Percentiles rank a stretch among this genome's conserved stretches.
Evolutionary conservation across 30 jellyfish, hydroid and myxozoan species (phyloP).

Genomic region (Turritopsis dohrnii): DNA sequence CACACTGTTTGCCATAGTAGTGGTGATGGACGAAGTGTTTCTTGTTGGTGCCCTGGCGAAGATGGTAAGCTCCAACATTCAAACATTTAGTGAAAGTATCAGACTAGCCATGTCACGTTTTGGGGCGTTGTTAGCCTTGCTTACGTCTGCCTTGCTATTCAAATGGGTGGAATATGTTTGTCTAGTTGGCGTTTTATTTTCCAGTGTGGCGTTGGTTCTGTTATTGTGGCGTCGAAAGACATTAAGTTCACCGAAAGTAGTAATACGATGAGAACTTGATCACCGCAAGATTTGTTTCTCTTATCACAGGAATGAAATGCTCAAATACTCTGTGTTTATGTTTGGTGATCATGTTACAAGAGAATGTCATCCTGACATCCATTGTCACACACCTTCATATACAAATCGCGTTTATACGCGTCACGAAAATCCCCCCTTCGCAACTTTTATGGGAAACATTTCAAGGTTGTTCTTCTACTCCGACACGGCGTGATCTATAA

Average conservation of each 20-base stretch:
- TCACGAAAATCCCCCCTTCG: too few relatives aligned
- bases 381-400: too few relatives aligned
- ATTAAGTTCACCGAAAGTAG: background rate
- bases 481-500: too few relatives aligned
- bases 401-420: too few relatives aligned
- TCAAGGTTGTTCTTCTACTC: too few relatives aligned
- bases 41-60: conserved; percentile 19
- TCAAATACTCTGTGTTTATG: too few relatives aligned
- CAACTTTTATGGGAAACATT: too few relatives aligned
- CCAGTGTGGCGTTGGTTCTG: background rate
- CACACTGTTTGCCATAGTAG: conserved; percentile 13
- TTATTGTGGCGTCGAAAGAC: conserved; percentile 19
- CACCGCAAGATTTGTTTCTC: too few relatives aligned
- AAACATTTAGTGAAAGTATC: conserved; percentile 14
- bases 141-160: conserved; percentile 2
- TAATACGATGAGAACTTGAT: background rate
- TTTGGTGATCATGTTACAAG: too few relatives aligned
- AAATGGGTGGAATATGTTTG: conserved; percentile 17
- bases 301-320: too few relatives aligned
- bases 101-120: conserved; percentile 17
- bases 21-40: conserved; percentile 15
- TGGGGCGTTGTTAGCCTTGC: conserved; percentile 18
- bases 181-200: background rate
- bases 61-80: conserved; percentile 7
- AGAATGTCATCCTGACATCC: too few relatives aligned